Base-by-base conservation (phyloP, 2,797 vertebrate species). In the Diplodus sargus region DNA sequence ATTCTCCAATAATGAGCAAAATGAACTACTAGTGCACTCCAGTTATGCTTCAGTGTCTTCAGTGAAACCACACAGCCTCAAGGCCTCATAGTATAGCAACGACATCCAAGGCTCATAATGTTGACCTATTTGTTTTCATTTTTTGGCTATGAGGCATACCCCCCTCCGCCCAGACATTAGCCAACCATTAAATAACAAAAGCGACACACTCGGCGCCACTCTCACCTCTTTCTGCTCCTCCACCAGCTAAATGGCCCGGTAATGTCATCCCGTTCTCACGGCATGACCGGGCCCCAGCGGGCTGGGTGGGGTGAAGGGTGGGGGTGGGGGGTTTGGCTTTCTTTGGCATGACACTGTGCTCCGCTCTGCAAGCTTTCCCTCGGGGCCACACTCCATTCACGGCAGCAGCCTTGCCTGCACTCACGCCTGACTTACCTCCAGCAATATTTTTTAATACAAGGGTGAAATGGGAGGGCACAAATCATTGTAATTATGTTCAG, bases 361-460 rank as follows among this genome's bases (percentile, higher is more conserved):
- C 89, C 78, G 85, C 86, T 92, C 89, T 92, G 88, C 89, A 90
- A 94, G 89, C 90, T 79, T 78, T 83, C 90, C 92, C 92, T 49
- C 70, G 90, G 90, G 92, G 88, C 90, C 76, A 83, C 82, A 82
- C 85, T 92, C 79, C 82, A 89, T 92, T 90, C 90, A 85, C 81
- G 81, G 74, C 85, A 34, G 76, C 86, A 76, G 88, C 82, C 85
- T 71, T 54, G 84, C 83, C 76, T 75, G 76, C 20, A 74, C 91
- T 93, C 91, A 93, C 47, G 81, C 91, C 86, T 89, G 87, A 93
- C 89, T 94, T 86, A 90, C 91, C 91, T 90, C 88, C 62, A 82
- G 89, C 87, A 92, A 93, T 94, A 94, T 92, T 94, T 94, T 95
- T 93, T 92, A 94, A 93, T 91, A 92, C 92, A 90, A 89, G 89